Evolutionary conservation across 2,888 invertebrate species (phyloP).

Genomic region (Leucozona laternaria): DNA sequence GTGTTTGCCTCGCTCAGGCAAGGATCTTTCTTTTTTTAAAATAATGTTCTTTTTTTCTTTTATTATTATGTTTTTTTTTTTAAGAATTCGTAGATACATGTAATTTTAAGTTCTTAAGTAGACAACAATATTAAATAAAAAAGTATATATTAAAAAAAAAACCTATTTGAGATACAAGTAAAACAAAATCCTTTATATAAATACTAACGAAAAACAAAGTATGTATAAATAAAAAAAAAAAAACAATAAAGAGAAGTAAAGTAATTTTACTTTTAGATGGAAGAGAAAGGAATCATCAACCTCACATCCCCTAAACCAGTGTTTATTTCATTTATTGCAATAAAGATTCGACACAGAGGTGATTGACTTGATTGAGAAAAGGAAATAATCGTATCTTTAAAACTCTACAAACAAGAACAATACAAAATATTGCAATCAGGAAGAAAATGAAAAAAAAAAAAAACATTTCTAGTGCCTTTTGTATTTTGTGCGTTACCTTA

Average conservation of each 20-base stretch:
- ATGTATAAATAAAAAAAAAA: slow-evolving; percentile 56
- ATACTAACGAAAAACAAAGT: slow-evolving; percentile 71
- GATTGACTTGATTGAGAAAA: slow-evolving; percentile 32
- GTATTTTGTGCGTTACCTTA: background rate
- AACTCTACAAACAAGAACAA: background rate
- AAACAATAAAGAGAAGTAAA: slow-evolving; percentile 44
- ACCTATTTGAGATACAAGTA: slow-evolving; percentile 71
- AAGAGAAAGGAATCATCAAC: slow-evolving; percentile 38
- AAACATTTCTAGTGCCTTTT: slow-evolving; percentile 29
- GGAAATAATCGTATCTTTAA: background rate
- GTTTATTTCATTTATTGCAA: slow-evolving; percentile 6
- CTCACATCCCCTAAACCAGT: slow-evolving; percentile 11
- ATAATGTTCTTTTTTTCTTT: slow-evolving; percentile 46
- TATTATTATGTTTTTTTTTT: slow-evolving; percentile 47
- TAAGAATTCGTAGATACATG: slow-evolving; percentile 75
- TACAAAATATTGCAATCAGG: slow-evolving; percentile 1
- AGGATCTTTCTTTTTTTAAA: slow-evolving; percentile 48
- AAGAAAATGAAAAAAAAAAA: background rate
- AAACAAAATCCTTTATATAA: slow-evolving; percentile 70
- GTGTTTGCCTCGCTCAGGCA: slow-evolving; percentile 70
- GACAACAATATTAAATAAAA: slow-evolving; percentile 71
- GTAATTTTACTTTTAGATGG: slow-evolving; percentile 69
- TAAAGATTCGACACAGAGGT: background rate
- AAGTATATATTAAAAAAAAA: slow-evolving; percentile 46
- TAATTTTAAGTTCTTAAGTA: slow-evolving; percentile 75